Conservation (phyloP, 2,888 invertebrate species). For the Cremastinae sp. region DNA sequence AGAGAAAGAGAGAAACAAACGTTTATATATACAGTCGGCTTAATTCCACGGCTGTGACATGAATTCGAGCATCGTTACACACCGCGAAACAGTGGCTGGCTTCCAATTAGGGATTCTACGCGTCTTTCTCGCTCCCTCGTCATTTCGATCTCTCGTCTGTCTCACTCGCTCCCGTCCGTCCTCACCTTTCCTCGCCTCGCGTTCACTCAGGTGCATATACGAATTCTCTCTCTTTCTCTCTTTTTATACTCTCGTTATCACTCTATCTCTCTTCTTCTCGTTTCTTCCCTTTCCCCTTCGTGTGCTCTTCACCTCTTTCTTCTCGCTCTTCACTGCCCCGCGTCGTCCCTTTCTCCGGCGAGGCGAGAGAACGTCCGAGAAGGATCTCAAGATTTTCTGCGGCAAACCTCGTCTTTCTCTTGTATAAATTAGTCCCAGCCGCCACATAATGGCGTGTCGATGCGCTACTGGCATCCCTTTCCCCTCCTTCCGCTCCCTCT, state of each 20-base stretch:
- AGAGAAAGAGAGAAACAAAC: conserved; percentile 7
- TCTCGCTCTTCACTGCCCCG: conserved; percentile 3
- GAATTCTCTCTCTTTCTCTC: conserved; percentile 47
- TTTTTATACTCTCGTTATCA: conserved; percentile 17
- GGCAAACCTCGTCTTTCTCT: conserved; percentile 77
- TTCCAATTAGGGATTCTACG: conserved; percentile 78
- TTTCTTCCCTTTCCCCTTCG: too few relatives aligned
- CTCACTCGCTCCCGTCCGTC: conserved; percentile 7
- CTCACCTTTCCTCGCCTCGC: conserved; percentile 49
- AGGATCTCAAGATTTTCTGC: conserved; percentile 72
- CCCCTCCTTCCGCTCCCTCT: conserved; percentile 52
- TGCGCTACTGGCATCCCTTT: conserved; percentile 77
- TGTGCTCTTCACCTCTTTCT: too few relatives aligned
- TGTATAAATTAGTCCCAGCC: conserved; percentile 80
- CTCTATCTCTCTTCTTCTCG: too few relatives aligned
- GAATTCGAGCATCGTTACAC: conserved; percentile 71
- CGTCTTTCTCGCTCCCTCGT: conserved; percentile 54
- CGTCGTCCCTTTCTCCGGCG: neutral
- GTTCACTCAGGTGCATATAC: conserved; percentile 46
- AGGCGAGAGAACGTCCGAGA: conserved; percentile 22
- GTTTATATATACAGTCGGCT: conserved; percentile 58
- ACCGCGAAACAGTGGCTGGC: conserved; percentile 77
- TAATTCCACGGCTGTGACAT: conserved; percentile 69
- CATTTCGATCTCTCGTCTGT: conserved; percentile 39
- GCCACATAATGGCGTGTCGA: conserved; percentile 81